Conservation (phyloP, 2,113 vertebrate species). For the Tiliqua scincoides region DNA sequence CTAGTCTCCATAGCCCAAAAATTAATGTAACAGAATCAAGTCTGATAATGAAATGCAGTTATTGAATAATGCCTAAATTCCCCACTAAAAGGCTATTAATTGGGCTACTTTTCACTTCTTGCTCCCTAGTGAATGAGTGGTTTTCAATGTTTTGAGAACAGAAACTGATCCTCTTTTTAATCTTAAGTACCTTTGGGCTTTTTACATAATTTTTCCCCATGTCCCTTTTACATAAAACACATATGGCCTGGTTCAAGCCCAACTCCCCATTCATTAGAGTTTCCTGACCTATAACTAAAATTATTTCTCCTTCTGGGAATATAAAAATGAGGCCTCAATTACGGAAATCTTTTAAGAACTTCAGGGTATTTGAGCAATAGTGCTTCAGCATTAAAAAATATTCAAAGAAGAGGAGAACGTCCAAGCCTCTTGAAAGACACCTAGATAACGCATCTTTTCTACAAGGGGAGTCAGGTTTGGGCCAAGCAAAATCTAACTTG, state of each 20-base stretch:
- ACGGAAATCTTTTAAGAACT: not conserved
- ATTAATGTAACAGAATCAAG: not conserved
- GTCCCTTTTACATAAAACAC: slow-evolving; percentile 51
- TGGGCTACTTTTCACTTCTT: not conserved
- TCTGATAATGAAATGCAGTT: not conserved
- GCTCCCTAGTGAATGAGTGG: not conserved
- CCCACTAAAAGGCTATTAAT: slow-evolving; percentile 9
- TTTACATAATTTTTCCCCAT: slow-evolving; percentile 28
- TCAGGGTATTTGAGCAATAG: slow-evolving; percentile 35
- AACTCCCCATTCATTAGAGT: slow-evolving; percentile 16
- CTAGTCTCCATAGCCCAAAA: accelerated
- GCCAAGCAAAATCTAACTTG: no score
- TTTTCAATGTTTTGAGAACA: accelerated
- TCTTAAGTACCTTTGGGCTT: not conserved
- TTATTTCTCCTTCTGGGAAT: slow-evolving; percentile 66
- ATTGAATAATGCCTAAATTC: not conserved
- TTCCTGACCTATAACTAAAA: slow-evolving; percentile 74
- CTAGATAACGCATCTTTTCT: not conserved
- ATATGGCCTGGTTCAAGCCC: slow-evolving; percentile 66
- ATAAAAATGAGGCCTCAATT: slow-evolving; percentile 66
- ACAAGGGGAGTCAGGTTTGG: no score
- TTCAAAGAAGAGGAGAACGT: not conserved
- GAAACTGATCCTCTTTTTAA: not conserved
- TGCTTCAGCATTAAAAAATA: not conserved
- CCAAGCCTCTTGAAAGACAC: not conserved